Evolutionary conservation across 2,113 vertebrate species (phyloP), one percentile per base, ranked within the genome.

Genomic region (Tetrax tetrax): DNA sequence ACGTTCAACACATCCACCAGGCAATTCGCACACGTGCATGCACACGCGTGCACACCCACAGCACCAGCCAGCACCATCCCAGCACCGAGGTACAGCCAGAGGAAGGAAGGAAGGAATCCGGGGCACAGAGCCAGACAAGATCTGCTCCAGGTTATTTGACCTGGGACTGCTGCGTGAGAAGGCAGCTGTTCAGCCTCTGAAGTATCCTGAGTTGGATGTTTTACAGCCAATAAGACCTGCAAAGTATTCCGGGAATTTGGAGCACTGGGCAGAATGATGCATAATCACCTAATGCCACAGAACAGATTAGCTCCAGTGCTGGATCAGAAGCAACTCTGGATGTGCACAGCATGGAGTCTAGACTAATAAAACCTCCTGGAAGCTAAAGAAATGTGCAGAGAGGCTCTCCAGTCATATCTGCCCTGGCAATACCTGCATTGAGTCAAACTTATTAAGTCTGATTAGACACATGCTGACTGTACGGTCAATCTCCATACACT

Each of bases 311-410:
- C 88, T 80, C 79, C 94, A 92, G 90, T 3, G 66, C 75, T 95
- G 85, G 78, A 93, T 27, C 85, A 79, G 45, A 79, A 61, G 82
- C 63, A 69, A 56, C 90, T 61, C 90, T 76, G 53, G 70, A 79
- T 79, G 70, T 60, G 75, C 94, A 86, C 95, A 93, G 92, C 53
- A 69, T 21, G 90, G 70, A 88, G 53, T 9, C 90, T 90, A 92
- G 92, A 92, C 94, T 88, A 92, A 95, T 94, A 95, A 96, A 96
- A 71, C 14, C 70, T 85, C 53, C 90, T 88, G 75, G 88, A 94
- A 90, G 71, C 70, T 82, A 70, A 87, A 91, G 77, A 94, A 51
- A 84, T 85, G 85, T 50, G 45, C 75, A 88, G 78, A 96, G 70
- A 93, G 22, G 35, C 88, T 94, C 85, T 94, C 85, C 88, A 90